Base-by-base conservation (phyloP, 2,888 invertebrate species). In the Chrysolina haemoptera region DNA sequence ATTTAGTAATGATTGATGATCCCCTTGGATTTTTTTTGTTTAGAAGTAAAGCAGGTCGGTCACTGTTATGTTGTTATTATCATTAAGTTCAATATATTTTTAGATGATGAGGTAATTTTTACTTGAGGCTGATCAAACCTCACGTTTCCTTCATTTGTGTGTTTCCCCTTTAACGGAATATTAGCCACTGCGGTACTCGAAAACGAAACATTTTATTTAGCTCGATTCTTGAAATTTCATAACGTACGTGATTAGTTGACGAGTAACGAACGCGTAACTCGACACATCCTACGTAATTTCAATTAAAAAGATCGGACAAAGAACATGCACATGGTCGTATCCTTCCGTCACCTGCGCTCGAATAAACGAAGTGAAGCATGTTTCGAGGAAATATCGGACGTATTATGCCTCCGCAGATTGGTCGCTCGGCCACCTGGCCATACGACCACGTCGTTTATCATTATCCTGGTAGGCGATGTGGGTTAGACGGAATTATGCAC, bases 401-500 rank as follows among this genome's bases (percentile, higher is more conserved):
- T 43, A 43, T 63, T 63, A 46, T 65, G 65, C 22, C 46, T 18
- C 27, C 46, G 41, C 22, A 18, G 46, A 35, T 62, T 62, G 62
- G 62, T 16, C 62, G 62, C 16, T 18, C 11, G 48, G 27, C 48
- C 65, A 48, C 27, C 41, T 20, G 40, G 64, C 10, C 22, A 22
- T 16, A 43, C 43, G 48, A 65, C 48, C 20, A 18, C 43, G 16
- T 41, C 43, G 18, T 64, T 64, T 40, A n/a, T 35, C 41, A 41
- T 22, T 55, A 55, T 55, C 62, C 10, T n/a, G n/a, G n/a, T 40
- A 62, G 41, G 62, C 40, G 41, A 62, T 62, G 62, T 41, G 35
- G 18, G 40, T 62, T 62, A 18, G 35, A 62, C 10, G 18, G 14
- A 10, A 16, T 27, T 40, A 27, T n/a, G 62, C 27, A 27, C 35